A percentile compares a stretch with the other conserved stretches of the same genome.
These are phyloP conservation scores for Phengaris alcon DNA, from an alignment of 2,888 invertebrate genomes.

Conservation along the genomic window DNA sequence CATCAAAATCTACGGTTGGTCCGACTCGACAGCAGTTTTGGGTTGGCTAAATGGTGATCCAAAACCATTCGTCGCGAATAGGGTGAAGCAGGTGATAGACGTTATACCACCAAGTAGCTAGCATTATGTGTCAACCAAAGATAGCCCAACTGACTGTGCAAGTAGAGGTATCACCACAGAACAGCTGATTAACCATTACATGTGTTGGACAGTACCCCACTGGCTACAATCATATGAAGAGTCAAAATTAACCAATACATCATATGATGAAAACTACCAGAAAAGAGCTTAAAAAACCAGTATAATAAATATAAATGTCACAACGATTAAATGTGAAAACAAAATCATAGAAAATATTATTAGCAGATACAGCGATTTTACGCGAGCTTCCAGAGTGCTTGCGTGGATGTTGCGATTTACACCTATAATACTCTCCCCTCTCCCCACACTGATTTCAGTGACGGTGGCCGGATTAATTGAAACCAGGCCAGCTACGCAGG, in stretches of 20 bases:
- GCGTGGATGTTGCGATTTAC: slow-evolving; percentile 21
- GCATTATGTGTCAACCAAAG: slow-evolving; percentile 20
- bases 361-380: slow-evolving; percentile 25
- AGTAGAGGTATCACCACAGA: slow-evolving; percentile 19
- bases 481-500: too few species aligned
- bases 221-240: background rate
- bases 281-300: background rate
- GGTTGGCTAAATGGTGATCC: background rate
- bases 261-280: too few species aligned
- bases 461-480: too few species aligned
- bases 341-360: background rate
- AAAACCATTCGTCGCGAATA: background rate
- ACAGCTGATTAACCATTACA: slow-evolving; percentile 19
- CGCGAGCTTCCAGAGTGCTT: background rate
- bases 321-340: background rate
- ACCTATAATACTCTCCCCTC: too few species aligned
- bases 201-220: background rate
- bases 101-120: slow-evolving; percentile 9
- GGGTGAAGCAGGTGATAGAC: slow-evolving; percentile 8
- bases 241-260: too few species aligned
- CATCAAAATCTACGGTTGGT: slow-evolving; percentile 26
- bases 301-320: background rate
- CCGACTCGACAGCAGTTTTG: slow-evolving; percentile 22
- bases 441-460: too few species aligned
- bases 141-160: slow-evolving; percentile 26